These are phyloP conservation scores for Pseudococcus viburni DNA, from an alignment of 2,888 invertebrate genomes.

Conservation along the genomic window DNA sequence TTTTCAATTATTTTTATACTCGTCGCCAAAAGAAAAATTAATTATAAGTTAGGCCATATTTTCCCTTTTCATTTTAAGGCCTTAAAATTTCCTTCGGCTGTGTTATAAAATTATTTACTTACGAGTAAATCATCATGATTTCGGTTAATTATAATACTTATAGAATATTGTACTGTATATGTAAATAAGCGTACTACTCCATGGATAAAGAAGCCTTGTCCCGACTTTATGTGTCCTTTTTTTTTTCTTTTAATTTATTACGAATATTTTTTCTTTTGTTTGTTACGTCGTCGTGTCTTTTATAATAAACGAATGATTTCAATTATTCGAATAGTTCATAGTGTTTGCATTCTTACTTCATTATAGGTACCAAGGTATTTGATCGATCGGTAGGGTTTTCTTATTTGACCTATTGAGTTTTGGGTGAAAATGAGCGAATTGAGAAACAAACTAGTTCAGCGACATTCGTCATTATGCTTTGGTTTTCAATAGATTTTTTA, in stretches of 20 bases:
- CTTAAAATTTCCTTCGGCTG: constrained; percentile 3
- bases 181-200: constrained; percentile 7
- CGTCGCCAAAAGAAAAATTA: not conserved
- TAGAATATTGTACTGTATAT: not conserved
- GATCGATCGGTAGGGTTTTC: too few species aligned
- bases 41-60: not conserved
- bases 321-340: not conserved
- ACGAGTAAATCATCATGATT: not conserved
- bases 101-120: constrained; percentile 35
- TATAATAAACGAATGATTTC: constrained; percentile 11
- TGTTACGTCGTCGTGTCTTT: not conserved
- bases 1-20: not conserved
- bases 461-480: too few species aligned
- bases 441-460: too few species aligned
- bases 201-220: constrained; percentile 22
- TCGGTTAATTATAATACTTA: constrained; percentile 1
- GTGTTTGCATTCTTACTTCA: not conserved
- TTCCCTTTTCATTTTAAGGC: not conserved
- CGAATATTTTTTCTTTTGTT: constrained; percentile 9
- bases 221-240: not conserved
- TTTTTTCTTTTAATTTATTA: not conserved
- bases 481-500: too few species aligned
- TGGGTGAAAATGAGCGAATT: too few species aligned
- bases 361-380: too few species aligned
- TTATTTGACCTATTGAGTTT: too few species aligned